Evolutionary conservation across 2,797 vertebrate species (phyloP).

Genomic region (Borostomias antarcticus): DNA sequence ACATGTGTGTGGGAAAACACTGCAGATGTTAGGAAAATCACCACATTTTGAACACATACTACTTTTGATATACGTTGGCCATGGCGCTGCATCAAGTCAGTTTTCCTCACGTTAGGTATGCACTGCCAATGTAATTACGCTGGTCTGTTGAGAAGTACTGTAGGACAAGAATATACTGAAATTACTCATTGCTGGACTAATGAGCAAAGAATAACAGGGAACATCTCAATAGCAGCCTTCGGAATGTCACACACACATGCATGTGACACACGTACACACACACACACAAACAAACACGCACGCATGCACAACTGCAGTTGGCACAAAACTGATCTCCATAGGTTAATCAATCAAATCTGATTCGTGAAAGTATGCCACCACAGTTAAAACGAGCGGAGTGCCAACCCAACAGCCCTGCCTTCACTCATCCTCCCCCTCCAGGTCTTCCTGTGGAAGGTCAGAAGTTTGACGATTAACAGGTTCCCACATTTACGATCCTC

Average conservation of each 20-base stretch:
- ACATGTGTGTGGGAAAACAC: neutral
- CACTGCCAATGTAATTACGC: too few species aligned
- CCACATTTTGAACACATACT: neutral
- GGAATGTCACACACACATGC: too few species aligned
- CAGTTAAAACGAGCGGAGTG: neutral
- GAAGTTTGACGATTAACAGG: constrained; percentile 16
- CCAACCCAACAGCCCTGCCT: neutral
- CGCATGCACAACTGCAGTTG: neutral
- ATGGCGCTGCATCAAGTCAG: neutral
- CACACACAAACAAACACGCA: too few species aligned
- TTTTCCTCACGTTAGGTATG: neutral
- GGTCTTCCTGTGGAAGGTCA: neutral
- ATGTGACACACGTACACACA: too few species aligned
- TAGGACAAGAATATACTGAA: constrained; percentile 17
- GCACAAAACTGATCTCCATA: too few species aligned
- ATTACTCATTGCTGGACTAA: constrained; percentile 18
- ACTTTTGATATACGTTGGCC: neutral
- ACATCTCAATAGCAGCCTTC: constrained; percentile 5
- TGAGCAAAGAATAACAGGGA: neutral
- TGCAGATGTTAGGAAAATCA: neutral
- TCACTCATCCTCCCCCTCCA: neutral
- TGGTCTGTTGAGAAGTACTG: constrained; percentile 15
- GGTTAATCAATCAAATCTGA: too few species aligned
- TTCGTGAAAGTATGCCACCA: neutral
- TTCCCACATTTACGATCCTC: constrained; percentile 10